Evolutionary conservation across 2,888 invertebrate species (phyloP).

Genomic region (Abscondita cerata): DNA sequence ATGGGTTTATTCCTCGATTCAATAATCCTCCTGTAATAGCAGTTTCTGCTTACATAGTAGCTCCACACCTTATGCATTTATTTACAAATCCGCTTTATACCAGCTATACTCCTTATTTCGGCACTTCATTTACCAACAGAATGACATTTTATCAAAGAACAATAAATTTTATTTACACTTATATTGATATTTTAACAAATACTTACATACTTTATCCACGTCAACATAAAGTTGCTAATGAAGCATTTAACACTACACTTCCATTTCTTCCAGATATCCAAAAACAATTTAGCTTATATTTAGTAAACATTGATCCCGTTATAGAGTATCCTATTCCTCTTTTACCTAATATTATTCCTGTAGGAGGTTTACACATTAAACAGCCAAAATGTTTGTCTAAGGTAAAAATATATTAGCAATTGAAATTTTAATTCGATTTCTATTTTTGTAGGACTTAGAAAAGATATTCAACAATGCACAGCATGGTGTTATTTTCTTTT

Average conservation of each 20-base stretch:
- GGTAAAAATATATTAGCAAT: constrained; percentile 34
- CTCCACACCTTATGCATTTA: constrained; percentile 23
- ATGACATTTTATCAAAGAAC: constrained; percentile 43
- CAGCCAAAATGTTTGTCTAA: constrained; percentile 44
- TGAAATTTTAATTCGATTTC: neutral
- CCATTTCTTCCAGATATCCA: constrained; percentile 40
- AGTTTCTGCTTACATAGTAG: constrained; percentile 36
- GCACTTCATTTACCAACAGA: constrained; percentile 33
- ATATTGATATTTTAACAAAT: constrained; percentile 10
- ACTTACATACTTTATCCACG: constrained; percentile 25
- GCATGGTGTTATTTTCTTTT: constrained; percentile 52
- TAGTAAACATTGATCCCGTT: constrained; percentile 48
- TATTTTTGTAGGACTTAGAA: constrained; percentile 22
- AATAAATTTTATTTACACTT: constrained; percentile 36
- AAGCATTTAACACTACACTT: constrained; percentile 42
- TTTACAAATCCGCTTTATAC: constrained; percentile 38
- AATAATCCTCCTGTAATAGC: constrained; percentile 40
- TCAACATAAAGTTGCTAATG: constrained; percentile 37
- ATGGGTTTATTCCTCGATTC: constrained; percentile 39
- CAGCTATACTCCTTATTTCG: constrained; percentile 43
- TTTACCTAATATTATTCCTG: constrained; percentile 53
- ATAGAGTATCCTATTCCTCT: constrained; percentile 48
- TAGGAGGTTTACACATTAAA: constrained; percentile 53
- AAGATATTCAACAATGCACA: constrained; percentile 46
- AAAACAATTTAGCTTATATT: constrained; percentile 44